Conservation (phyloP, 2,797 vertebrate species). For the Acanthornis magna region DNA sequence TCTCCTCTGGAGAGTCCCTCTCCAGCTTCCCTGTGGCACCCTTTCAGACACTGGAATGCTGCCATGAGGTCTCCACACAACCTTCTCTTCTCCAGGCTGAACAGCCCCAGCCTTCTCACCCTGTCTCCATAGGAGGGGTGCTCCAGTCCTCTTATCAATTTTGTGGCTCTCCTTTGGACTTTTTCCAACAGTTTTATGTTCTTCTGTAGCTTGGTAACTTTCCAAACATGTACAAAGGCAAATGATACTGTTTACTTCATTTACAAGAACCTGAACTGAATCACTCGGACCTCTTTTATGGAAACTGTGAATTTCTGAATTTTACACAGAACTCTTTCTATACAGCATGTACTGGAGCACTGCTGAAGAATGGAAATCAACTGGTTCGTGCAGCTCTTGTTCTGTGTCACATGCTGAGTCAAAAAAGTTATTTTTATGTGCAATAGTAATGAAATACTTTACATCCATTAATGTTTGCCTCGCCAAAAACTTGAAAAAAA, state of each 20-base stretch:
- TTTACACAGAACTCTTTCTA: background rate
- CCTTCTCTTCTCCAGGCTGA: background rate
- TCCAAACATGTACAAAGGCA: background rate
- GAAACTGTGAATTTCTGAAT: background rate
- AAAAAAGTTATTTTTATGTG: background rate
- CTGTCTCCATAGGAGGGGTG: rapidly evolving
- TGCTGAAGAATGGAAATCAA: background rate
- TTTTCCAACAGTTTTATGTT: background rate
- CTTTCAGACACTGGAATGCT: background rate
- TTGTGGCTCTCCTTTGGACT: background rate
- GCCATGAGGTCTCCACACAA: background rate
- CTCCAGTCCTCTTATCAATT: background rate
- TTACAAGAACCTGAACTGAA: background rate
- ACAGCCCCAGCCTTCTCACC: background rate
- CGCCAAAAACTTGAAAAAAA: background rate
- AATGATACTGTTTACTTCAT: background rate
- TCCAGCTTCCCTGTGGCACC: background rate
- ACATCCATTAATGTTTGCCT: background rate
- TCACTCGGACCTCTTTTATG: background rate
- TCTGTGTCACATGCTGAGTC: background rate
- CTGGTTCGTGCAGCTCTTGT: background rate
- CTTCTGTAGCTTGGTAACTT: background rate
- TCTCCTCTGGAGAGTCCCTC: background rate
- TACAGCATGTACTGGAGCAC: background rate
- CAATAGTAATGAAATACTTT: background rate